phyloP scores from a whole-genome alignment of 2,113 vertebrate species.

The Crotalus horridus region DNA sequence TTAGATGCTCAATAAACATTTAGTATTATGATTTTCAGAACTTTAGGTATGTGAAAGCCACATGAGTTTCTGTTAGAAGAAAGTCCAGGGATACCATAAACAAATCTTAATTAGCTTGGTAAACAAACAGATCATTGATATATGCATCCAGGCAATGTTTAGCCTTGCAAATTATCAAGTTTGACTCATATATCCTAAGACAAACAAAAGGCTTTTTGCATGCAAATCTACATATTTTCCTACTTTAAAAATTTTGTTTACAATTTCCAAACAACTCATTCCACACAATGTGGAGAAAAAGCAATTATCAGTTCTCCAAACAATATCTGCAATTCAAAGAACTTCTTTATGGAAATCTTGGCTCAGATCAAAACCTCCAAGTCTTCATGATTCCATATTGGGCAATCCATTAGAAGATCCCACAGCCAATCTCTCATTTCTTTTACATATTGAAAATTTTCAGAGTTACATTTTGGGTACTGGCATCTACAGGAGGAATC shows the following conservation, averaged over 20 bases:
- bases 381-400: neutral
- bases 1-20: constrained; percentile 28
- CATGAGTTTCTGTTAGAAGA: constrained; percentile 44
- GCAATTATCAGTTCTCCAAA: constrained; percentile 4
- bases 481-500: neutral
- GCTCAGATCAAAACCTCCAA: neutral
- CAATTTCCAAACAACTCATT: constrained; percentile 16
- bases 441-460: neutral
- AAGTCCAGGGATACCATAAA: constrained; percentile 51
- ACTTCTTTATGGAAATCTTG: neutral
- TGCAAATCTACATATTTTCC: neutral
- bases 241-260: constrained; percentile 12
- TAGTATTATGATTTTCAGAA: constrained; percentile 23
- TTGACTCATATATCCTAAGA: constrained; percentile 5
- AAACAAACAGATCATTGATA: constrained; percentile 51
- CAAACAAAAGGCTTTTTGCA: constrained; percentile 20
- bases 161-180: neutral
- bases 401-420: neutral
- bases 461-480: neutral
- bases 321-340: neutral
- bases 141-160: neutral
- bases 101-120: constrained; percentile 39
- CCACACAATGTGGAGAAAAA: constrained; percentile 3
- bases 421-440: neutral
- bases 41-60: constrained; percentile 42